Base-by-base conservation (phyloP, 2,888 invertebrate genomes). In the Lithophane socia region DNA sequence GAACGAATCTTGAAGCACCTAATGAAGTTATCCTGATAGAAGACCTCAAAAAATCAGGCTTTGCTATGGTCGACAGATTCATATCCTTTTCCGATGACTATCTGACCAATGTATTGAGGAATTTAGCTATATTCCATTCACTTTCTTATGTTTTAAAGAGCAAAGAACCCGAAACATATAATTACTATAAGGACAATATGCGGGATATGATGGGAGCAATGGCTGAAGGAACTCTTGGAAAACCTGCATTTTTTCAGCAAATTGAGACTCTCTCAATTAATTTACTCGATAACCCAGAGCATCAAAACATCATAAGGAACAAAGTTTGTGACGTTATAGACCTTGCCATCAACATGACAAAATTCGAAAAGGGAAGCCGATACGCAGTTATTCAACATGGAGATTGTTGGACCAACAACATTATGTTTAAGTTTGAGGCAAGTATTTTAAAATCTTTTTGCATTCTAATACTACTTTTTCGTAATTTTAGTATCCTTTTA, bases 391-490 rank as follows among this genome's bases (percentile, higher is more conserved):
- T 94, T n/a, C 87, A 87, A 61, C 94, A 94, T 74, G 94, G 94
- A 16, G 94, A 94, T 74, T 87, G 90, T 29, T 93, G 94, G 93
- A 92, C 90, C 2, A 94, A 93, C 63, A 94, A 94, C 75, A 86
- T 94, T n/a, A 86, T 94, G 86, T 93, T 91, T 67, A 90, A 74
- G 77, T 82, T 89, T 63, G 75, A 90, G 87, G 93, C 88, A 86
- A 84, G 90, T 81, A 65, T 60, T 58, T 49, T 7, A 3, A 5
- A 13, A 42, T 47, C 0, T 64, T 71, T 42, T 37, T 52, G 8
- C 8, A 13, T 37, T 54, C 8, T 2, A 49, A 52, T 1, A 37
- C 24, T 54, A n/a, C 3, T 76, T 21, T 54, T 21, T 21, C 2
- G 3, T 52, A 21, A 21, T 9, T 54, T 54, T 21, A 21, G 21